Base-by-base conservation (phyloP, 2,888 invertebrate species). In the Germaria angustata region DNA sequence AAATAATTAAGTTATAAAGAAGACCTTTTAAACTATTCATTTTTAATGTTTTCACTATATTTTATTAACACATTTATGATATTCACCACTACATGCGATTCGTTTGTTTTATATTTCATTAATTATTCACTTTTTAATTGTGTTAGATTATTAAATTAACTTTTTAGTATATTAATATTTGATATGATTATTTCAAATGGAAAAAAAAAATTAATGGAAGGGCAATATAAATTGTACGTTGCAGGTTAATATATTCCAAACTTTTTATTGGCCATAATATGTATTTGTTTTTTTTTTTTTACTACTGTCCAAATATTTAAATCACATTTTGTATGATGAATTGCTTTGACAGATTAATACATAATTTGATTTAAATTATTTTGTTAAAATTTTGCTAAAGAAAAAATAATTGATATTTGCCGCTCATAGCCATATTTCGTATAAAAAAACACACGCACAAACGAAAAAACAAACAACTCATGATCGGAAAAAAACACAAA, bases 241-340 rank as follows among this genome's bases (percentile, higher is more conserved):
- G 3, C 28, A 28, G 28, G 28, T 28, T n/a, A 28, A 28, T 28
- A 28, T 28, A 5, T 28, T 28, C 28, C 6, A 28, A 6, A 28
- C 28, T 28, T 28, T 13, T 32, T 55, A 17, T 17, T 9, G 1
- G 13, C 7, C 22, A 3, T 68, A 39, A 28, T 55, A 55, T 13
- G 13, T 17, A 5, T n/a, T n/a, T n/a, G n/a, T n/a, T n/a, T n/a
- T n/a, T n/a, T n/a, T n/a, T n/a, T 39, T 57, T 13, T 34, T 22
- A 2, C 0, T 34, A 59, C 3, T 71, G 57, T 32, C 9, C 20
- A 36, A 46, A 69, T 22, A 57, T 49, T 59, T 71, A 36, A 71
- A 71, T 71, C 36, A 59, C 57, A 36, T 71, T 71, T 24, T 36
- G 2, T 15, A 59, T 59, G 66, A 68, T 68, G 51, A 68, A 68